Conservation (phyloP, 2,797 vertebrate species). For the Trachops cirrhosus region DNA sequence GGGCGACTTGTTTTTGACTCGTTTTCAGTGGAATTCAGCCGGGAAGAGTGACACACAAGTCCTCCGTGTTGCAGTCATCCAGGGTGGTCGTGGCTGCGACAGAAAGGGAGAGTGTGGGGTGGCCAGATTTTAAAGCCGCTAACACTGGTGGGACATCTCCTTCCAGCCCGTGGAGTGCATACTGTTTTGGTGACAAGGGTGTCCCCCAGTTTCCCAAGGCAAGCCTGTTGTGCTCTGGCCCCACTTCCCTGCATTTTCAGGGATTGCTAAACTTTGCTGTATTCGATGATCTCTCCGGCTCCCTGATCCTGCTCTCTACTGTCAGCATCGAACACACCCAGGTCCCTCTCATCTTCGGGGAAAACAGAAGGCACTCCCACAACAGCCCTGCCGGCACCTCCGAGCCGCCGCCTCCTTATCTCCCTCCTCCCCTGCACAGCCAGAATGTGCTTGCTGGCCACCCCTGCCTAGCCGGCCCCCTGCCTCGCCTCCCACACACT, state of each 20-base stretch:
- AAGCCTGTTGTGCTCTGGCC: neutral
- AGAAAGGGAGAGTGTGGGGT: neutral
- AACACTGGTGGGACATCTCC: rapidly evolving
- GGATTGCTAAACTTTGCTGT: neutral
- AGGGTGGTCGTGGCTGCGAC: neutral
- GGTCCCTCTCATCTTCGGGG: neutral
- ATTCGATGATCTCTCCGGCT: neutral
- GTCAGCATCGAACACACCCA: neutral
- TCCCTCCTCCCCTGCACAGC: neutral
- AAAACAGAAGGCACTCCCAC: rapidly evolving
- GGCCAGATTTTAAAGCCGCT: neutral
- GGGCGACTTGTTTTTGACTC: neutral
- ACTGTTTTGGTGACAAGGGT: neutral
- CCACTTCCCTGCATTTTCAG: neutral
- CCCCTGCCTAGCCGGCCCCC: neutral
- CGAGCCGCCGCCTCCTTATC: neutral
- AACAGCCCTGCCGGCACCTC: neutral
- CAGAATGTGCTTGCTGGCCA: neutral
- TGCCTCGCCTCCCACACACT: rapidly evolving
- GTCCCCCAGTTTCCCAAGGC: neutral
- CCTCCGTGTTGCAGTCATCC: too few species aligned
- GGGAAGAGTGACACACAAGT: neutral
- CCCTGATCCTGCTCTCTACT: rapidly evolving
- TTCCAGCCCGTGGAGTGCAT: neutral
- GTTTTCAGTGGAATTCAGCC: neutral